These are phyloP conservation scores for Pherbina coryleti DNA, from an alignment of 2,888 invertebrate species.

Conservation along the genomic window DNA sequence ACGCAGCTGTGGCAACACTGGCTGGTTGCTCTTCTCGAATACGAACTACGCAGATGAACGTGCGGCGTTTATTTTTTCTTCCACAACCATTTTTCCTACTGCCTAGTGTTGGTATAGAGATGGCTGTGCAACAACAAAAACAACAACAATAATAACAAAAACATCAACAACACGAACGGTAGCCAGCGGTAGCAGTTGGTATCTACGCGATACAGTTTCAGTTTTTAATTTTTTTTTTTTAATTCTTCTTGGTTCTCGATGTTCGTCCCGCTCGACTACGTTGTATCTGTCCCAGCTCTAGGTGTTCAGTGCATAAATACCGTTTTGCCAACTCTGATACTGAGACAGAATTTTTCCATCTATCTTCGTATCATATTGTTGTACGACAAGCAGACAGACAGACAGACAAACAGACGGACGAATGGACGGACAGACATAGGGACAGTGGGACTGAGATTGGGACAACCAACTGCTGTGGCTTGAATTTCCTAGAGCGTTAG, in stretches of 20 bases:
- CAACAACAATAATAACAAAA: conserved; percentile 7
- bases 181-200: conserved; percentile 43
- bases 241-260: conserved; percentile 22
- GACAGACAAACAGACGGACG: not conserved
- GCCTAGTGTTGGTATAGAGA: no score
- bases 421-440: not conserved
- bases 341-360: conserved; percentile 45
- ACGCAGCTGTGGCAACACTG: conserved; percentile 47
- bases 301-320: conserved; percentile 46
- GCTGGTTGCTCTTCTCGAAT: conserved; percentile 9
- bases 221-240: conserved; percentile 45
- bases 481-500: conserved; percentile 11
- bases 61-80: conserved; percentile 4
- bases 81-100: not conserved
- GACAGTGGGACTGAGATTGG: not conserved
- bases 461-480: no score
- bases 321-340: conserved; percentile 48
- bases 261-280: conserved; percentile 3
- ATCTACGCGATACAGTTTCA: conserved; percentile 47
- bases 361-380: conserved; percentile 49
- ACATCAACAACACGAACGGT: conserved; percentile 4
- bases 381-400: not conserved
- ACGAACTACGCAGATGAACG: conserved; percentile 36
- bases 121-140: not conserved
- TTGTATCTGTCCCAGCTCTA: not conserved